Conservation (phyloP, 1,140 invertebrate species). For the Drosophila asahinai region DNA sequence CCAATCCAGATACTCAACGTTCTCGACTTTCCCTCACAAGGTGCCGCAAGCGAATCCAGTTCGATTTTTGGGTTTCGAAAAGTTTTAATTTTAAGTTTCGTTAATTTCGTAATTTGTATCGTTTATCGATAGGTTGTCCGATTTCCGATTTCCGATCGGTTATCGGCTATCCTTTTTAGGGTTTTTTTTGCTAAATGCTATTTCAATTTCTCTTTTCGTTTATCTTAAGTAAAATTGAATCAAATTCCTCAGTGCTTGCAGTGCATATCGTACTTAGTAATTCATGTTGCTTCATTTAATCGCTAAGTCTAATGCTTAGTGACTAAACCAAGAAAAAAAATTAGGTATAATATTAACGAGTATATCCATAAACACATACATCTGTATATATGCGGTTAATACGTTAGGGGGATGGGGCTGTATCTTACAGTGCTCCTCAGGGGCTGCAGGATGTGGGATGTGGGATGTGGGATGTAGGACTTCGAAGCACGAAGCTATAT, state of each 20-base stretch:
- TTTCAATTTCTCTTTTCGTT: slow-evolving; percentile 77
- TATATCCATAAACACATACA: slow-evolving; percentile 13
- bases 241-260: slow-evolving; percentile 85
- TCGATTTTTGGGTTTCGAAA: slow-evolving; percentile 34
- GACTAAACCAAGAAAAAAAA: slow-evolving; percentile 52
- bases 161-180: background rate
- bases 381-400: slow-evolving; percentile 17
- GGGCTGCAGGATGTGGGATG: slow-evolving; percentile 16
- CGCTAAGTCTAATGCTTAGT: slow-evolving; percentile 55
- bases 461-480: slow-evolving; percentile 1
- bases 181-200: slow-evolving; percentile 50
- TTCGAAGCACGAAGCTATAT: slow-evolving; percentile 14
- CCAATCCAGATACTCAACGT: slow-evolving; percentile 52
- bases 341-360: background rate
- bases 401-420: slow-evolving; percentile 12
- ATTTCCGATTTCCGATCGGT: slow-evolving; percentile 8
- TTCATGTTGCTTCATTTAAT: slow-evolving; percentile 42
- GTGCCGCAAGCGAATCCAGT: slow-evolving; percentile 23
- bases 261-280: slow-evolving; percentile 78
- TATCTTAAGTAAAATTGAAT: slow-evolving; percentile 85
- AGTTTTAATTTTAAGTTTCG: slow-evolving; percentile 24
- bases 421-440: slow-evolving; percentile 38
- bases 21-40: slow-evolving; percentile 37
- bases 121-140: slow-evolving; percentile 34
- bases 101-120: slow-evolving; percentile 25